Conservation (phyloP, 2,113 vertebrate species). For the Xiphophorus hellerii region DNA sequence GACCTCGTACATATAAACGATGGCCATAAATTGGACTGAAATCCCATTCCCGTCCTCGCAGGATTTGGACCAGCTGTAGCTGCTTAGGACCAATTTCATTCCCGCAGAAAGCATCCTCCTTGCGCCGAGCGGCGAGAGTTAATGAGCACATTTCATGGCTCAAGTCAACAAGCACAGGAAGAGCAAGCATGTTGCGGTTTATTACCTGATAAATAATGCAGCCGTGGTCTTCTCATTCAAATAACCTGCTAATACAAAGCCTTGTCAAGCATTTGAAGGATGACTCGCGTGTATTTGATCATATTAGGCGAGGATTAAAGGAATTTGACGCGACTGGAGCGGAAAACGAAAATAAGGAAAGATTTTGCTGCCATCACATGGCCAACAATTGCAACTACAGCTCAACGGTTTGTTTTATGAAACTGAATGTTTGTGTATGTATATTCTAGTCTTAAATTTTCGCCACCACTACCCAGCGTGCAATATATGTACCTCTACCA, state of each 20-base stretch:
- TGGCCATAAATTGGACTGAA: slow-evolving; percentile 72
- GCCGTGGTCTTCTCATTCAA: slow-evolving; percentile 44
- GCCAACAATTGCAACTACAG: not conserved
- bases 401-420: not conserved
- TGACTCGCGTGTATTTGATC: slow-evolving; percentile 29
- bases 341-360: slow-evolving; percentile 13
- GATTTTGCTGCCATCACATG: slow-evolving; percentile 62
- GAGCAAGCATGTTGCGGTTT: slow-evolving; percentile 31
- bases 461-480: no score
- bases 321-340: not conserved
- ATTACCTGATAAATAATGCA: slow-evolving; percentile 40
- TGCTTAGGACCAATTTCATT: slow-evolving; percentile 60
- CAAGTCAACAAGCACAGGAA: slow-evolving; percentile 40
- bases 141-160: slow-evolving; percentile 66
- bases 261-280: not conserved
- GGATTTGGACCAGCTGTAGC: slow-evolving; percentile 70
- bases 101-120: slow-evolving; percentile 5
- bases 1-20: slow-evolving; percentile 70
- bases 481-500: no score
- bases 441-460: no score
- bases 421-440: no score
- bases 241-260: slow-evolving; percentile 22
- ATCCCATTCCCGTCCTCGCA: slow-evolving; percentile 60
- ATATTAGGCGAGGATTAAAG: slow-evolving; percentile 11
- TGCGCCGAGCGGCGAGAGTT: slow-evolving; percentile 45